Base-by-base conservation (phyloP, 37 sponge, comb jelly and placozoan genomes). In the Amphimedon queenslandica region DNA sequence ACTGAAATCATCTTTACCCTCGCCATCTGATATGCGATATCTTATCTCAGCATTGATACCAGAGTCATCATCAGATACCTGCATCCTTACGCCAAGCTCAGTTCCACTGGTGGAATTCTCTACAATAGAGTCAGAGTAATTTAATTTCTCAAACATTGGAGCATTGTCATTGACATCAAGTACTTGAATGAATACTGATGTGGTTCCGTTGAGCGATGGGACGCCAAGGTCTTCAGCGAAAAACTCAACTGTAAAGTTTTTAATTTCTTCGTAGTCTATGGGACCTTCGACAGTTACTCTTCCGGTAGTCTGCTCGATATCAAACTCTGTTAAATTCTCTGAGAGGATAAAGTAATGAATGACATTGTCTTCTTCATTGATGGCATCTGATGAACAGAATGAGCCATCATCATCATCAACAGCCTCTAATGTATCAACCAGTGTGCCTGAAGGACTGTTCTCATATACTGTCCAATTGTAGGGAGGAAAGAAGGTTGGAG, bases 91-190 rank as follows among this genome's bases (percentile, higher is more conserved):
- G 28, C 34, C 32, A 37, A 80, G 67, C 25, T 20, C 20, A 18
- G 89, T 72, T 18, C 81, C 81, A 37, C 71, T 21, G 0, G 71
- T 73, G 28, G 63, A 35, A 57, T 84, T 73, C 53, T 92, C 93
- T 3, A 67, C 39, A 10, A 84, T 78, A 29, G 55, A 42, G 35
- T 53, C 77, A 21, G 23, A 35, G 40, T 88, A 88, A 10, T 18
- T 32, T 0, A 32, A n/a, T 32, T 42, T 47, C 20, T 36, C 63
- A 29, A 89, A 73, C 30, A 76, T 33, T 0, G 90, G 95, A 0
- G 64, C n/a, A 47, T 90, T 87, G 74, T 94, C 95, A 57, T 94
- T 90, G n/a, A 66, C 40, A 77, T 94, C 95, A 16, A 67, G 31
- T 4, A 90, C 70, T 47, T 30, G 21, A 3, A 94, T 79, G 32